Evolutionary conservation across 2,888 invertebrate species (phyloP), one percentile per base, ranked within the genome.

Genomic region (Opisthograptis luteolata): DNA sequence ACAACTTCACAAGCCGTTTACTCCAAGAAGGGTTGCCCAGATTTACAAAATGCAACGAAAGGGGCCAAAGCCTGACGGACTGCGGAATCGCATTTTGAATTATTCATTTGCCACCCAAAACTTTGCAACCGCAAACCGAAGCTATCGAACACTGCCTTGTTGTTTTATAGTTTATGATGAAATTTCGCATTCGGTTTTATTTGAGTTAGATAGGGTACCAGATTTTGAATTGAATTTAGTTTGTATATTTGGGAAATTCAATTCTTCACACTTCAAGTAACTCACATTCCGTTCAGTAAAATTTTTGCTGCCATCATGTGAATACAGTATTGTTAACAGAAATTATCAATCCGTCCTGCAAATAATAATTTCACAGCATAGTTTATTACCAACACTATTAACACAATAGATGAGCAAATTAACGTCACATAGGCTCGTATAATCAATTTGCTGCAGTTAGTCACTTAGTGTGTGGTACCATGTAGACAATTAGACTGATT

Each of bases 1-100:
- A 51, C 50, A 51, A 51, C 44, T 51, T 44, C 12, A 51, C 50
- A 51, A 51, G 40, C 35, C 22, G 35, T 51, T 44, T 35, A 19
- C 34, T 37, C 24, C 41, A 52, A 41, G 40, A 45, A 51, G 44
- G 50, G 50, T 45, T 51, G 44, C 28, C 35, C 77, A 80, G 82
- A 86, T 87, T 80, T 84, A 80, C 76, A 74, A 79, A 84, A 87
- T 88, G 87, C 88, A 88, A 71, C 76, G 78, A 68, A 66, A 71
- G 68, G 65, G 72, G 74, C 69, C 61, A 66, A 70, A 58, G 46
- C 55, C 79, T 89, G 90, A 90, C 83, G 86, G 81, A 88, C 88
- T 82, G 86, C 86, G 82, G 81, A 84, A 78, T 78, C 87, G 83
- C 73, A 76, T 72, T 55, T 68, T 89, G 90, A 87, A 90, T 90